These are phyloP conservation scores for Epiblema foenella DNA, from an alignment of 2,888 invertebrate genomes.

Conservation along the genomic window DNA sequence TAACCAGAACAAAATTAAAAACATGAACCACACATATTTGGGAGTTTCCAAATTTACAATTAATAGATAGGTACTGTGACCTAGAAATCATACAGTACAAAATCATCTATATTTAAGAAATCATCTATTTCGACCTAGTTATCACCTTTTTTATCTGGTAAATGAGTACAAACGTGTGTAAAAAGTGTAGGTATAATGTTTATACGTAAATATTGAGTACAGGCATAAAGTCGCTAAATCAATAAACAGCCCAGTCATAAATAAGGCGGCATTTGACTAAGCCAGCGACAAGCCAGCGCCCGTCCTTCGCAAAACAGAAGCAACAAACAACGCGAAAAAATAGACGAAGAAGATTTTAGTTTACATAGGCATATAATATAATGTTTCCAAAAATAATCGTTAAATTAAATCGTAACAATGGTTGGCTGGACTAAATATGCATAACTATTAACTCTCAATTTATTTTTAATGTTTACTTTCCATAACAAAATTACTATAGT, in stretches of 20 bases:
- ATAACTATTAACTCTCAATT: too few relatives aligned
- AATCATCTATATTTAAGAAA: not conserved
- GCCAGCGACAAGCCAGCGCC: conserved; percentile 25
- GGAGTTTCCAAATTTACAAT: too few relatives aligned
- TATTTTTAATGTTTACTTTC: too few relatives aligned
- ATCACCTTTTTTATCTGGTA: too few relatives aligned
- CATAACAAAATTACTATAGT: too few relatives aligned
- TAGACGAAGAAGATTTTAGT: conserved; percentile 3
- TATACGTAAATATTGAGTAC: not conserved
- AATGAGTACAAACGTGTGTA: too few relatives aligned
- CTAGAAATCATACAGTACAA: too few relatives aligned
- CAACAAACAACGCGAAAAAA: conserved; percentile 16
- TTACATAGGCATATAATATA: too few relatives aligned
- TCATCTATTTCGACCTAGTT: not conserved
- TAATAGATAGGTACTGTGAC: too few relatives aligned
- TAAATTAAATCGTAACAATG: too few relatives aligned
- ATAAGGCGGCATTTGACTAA: conserved; percentile 25
- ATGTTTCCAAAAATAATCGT: too few relatives aligned
- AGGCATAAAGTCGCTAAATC: conserved; percentile 20
- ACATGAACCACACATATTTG: not conserved
- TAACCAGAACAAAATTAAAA: not conserved
- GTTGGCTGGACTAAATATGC: too few relatives aligned
- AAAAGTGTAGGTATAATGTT: not conserved
- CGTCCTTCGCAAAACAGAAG: conserved; percentile 11
- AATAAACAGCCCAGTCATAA: conserved; percentile 29